These are phyloP conservation scores for Ictidomys tridecemlineatus DNA, from an alignment of 2,113 vertebrate genomes.

Conservation along the genomic window DNA sequence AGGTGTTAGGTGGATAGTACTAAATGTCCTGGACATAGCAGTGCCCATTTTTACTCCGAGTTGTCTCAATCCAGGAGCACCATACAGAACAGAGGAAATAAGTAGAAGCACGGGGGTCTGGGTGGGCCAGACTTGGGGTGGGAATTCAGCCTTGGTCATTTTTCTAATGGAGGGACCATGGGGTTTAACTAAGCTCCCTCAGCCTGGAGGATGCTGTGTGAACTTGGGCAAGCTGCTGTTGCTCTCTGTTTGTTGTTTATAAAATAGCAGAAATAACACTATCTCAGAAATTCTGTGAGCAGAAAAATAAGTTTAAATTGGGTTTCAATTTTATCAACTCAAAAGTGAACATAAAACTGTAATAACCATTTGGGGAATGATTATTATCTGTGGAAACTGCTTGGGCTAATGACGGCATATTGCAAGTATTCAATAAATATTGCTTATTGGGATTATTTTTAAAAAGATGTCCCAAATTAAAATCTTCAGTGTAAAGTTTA, in stretches of 20 bases:
- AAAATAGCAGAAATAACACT: neutral
- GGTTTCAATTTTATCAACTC: neutral
- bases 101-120: neutral
- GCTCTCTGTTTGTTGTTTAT: neutral
- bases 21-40: neutral
- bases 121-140: neutral
- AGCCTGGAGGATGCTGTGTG: no score
- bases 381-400: neutral
- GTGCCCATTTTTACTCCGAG: rapidly evolving
- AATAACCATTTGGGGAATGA: neutral
- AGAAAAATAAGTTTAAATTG: neutral
- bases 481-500: neutral
- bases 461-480: neutral
- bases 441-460: neutral
- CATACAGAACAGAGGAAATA: no score
- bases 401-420: neutral
- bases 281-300: neutral
- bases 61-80: neutral
- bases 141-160: no score
- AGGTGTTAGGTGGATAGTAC: no score
- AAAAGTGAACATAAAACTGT: neutral
- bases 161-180: neutral
- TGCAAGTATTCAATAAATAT: neutral
- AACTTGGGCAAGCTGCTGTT: neutral
- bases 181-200: neutral